Evolutionary conservation across 2,797 vertebrate genomes (phyloP).

Genomic region (Lithobates sylvaticus): DNA sequence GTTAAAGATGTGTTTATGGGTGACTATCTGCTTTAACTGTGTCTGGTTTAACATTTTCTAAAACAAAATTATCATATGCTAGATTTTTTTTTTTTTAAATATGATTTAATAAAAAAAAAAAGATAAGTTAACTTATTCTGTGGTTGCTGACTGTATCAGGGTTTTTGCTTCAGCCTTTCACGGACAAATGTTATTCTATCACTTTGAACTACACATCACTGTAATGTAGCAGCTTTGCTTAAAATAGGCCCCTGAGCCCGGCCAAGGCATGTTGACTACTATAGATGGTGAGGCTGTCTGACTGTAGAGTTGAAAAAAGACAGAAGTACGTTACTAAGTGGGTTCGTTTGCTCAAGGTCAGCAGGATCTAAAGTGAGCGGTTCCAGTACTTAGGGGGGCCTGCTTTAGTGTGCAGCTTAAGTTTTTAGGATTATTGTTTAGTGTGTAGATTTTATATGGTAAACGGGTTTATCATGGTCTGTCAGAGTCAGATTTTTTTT

Average conservation of each 20-base stretch:
- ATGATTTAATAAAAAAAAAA: no score
- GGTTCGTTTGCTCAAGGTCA: conserved; percentile 90
- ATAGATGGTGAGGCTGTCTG: conserved; percentile 96
- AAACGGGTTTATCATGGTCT: no score
- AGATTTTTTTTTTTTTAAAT: no score
- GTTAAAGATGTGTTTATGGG: no score
- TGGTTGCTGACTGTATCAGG: background rate
- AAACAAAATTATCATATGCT: no score
- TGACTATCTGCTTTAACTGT: no score
- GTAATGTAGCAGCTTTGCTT: conserved; percentile 83
- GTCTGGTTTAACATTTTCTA: no score
- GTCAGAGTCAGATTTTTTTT: no score
- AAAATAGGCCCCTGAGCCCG: conserved; percentile 88
- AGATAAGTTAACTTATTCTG: background rate
- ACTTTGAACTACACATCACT: conserved; percentile 78
- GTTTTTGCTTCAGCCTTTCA: conserved; percentile 35
- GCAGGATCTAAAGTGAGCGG: conserved; percentile 86
- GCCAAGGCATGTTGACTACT: conserved; percentile 90
- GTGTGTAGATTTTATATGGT: no score
- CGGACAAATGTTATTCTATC: conserved; percentile 75
- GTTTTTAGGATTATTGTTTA: background rate
- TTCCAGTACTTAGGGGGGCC: conserved; percentile 61
- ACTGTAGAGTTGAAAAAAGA: conserved; percentile 87
- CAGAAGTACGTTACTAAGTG: conserved; percentile 88
- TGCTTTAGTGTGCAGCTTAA: background rate